Conservation (phyloP, 2,797 vertebrate species). For the Anabas testudineus region DNA sequence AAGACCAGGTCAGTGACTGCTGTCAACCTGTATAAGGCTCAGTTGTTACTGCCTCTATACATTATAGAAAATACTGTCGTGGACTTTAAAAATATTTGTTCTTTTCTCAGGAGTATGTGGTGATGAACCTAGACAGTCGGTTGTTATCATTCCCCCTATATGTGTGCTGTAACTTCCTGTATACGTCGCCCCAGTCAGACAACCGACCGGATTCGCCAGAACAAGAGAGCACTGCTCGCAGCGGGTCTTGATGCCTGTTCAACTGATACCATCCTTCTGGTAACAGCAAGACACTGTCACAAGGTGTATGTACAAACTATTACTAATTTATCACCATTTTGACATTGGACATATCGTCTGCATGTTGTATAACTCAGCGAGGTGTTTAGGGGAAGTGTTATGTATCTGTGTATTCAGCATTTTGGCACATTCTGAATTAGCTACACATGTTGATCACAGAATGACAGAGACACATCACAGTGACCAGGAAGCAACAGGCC, state of each 20-base stretch:
- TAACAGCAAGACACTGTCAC: slow-evolving; percentile 49
- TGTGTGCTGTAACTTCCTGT: slow-evolving; percentile 97
- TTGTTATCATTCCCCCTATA: slow-evolving; percentile 95
- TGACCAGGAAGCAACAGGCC: slow-evolving; percentile 18
- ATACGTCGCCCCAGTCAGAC: slow-evolving; percentile 88
- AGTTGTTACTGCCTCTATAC: background rate
- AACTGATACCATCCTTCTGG: slow-evolving; percentile 40
- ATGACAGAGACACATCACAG: background rate
- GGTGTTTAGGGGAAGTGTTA: slow-evolving; percentile 34
- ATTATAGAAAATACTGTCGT: background rate
- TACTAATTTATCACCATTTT: slow-evolving; percentile 30
- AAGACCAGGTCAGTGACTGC: slow-evolving; percentile 89
- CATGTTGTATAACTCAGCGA: slow-evolving; percentile 53
- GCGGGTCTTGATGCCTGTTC: slow-evolving; percentile 70
- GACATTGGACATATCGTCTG: slow-evolving; percentile 47
- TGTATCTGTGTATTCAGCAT: slow-evolving; percentile 31
- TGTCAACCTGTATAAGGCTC: background rate
- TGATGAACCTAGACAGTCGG: slow-evolving; percentile 96
- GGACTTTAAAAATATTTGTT: background rate
- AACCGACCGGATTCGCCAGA: slow-evolving; percentile 79
- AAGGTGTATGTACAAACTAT: slow-evolving; percentile 47
- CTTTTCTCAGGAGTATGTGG: slow-evolving; percentile 90
- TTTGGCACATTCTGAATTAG: slow-evolving; percentile 30
- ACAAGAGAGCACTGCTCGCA: slow-evolving; percentile 72
- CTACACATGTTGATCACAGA: background rate